A percentile compares a stretch with the other conserved stretches of the same genome.
Conservation (phyloP, 2,113 vertebrate genomes). For the Nothocercus nigrocapillus region DNA sequence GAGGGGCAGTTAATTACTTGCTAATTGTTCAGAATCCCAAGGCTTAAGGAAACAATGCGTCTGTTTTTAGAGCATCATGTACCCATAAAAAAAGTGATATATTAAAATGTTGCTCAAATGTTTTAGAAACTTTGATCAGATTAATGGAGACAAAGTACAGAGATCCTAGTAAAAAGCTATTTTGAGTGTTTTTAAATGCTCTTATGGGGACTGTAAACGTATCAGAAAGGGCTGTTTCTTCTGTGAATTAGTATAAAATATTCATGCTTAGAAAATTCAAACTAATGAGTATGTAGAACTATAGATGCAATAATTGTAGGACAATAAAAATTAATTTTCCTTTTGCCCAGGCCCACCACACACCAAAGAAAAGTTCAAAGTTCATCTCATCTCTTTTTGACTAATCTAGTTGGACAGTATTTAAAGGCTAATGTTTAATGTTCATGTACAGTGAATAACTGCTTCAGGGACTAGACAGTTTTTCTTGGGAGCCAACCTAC, state of each 20-base stretch:
- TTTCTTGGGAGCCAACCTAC: neutral
- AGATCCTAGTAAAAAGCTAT: neutral
- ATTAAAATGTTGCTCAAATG: neutral
- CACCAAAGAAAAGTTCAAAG: neutral
- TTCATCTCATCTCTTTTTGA: neutral
- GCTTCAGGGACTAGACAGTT: neutral
- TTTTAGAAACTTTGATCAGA: neutral
- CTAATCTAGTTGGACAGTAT: neutral
- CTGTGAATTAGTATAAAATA: neutral
- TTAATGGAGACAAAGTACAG: neutral
- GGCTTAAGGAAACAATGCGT: neutral
- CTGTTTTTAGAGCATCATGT: neutral
- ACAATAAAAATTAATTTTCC: neutral
- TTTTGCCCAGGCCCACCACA: neutral
- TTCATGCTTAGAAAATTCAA: neutral
- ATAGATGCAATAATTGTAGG: neutral
- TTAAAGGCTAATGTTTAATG: neutral
- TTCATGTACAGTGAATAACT: neutral
- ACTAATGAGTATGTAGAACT: neutral
- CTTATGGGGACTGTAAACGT: neutral
- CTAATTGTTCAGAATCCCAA: neutral
- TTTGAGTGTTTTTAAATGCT: neutral
- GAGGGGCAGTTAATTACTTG: conserved; percentile 8
- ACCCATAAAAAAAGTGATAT: neutral
- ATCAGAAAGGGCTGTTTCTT: neutral